Percentiles rank a stretch among this genome's conserved stretches.
Conservation (phyloP, 2,797 vertebrate species). For the Ciconia nigra region DNA sequence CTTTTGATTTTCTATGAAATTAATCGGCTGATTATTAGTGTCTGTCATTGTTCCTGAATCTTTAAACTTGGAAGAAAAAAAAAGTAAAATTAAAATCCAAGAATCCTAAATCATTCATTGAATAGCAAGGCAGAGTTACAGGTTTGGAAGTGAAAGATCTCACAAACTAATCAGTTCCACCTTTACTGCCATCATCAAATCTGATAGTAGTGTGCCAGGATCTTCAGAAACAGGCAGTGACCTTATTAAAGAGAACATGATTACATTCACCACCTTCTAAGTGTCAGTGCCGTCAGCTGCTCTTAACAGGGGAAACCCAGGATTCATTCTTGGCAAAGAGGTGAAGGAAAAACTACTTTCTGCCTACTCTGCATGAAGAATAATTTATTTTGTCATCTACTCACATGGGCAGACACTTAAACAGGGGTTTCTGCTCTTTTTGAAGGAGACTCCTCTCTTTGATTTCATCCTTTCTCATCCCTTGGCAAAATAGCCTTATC, state of each 20-base stretch:
- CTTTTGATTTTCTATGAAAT: neutral
- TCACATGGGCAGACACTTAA: neutral
- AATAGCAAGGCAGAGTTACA: neutral
- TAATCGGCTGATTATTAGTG: neutral
- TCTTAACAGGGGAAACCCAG: neutral
- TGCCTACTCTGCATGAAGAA: neutral
- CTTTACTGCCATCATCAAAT: neutral
- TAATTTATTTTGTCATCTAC: neutral
- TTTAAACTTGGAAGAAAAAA: neutral
- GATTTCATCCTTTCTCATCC: neutral
- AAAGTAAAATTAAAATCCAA: neutral
- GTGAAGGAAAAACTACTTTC: neutral
- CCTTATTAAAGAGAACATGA: neutral
- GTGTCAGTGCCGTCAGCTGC: neutral
- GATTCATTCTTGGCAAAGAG: neutral
- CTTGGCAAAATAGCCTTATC: neutral
- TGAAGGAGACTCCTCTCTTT: neutral
- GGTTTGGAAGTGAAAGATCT: neutral
- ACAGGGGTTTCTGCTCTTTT: neutral
- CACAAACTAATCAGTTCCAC: neutral
- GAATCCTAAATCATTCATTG: neutral
- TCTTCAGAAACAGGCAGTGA: neutral
- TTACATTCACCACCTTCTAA: neutral
- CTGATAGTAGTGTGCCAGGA: neutral
- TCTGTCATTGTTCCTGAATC: neutral